Evolutionary conservation across 2,797 vertebrate genomes (phyloP).

Genomic region (Lacerta viridis): DNA sequence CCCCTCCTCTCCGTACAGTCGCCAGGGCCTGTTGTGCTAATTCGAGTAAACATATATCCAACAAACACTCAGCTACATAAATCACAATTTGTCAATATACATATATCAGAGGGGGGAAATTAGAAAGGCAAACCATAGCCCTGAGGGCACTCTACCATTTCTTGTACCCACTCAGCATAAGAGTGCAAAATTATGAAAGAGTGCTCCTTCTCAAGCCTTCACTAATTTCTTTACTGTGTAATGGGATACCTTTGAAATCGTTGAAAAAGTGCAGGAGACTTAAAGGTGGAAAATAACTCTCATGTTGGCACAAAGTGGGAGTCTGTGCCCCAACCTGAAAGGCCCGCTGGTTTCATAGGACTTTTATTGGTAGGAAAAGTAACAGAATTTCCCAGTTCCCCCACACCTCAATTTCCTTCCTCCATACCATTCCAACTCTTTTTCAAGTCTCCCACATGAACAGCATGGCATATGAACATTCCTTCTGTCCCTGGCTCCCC

Average conservation of each 20-base stretch:
- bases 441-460: conserved; percentile 30
- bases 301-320: conserved; percentile 26
- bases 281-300: conserved; percentile 40
- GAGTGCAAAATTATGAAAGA: conserved; percentile 4
- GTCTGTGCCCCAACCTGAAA: conserved; percentile 44
- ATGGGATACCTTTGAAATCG: conserved; percentile 39
- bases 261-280: conserved; percentile 48
- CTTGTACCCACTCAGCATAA: not conserved
- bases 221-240: not conserved
- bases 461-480: conserved; percentile 11
- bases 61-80: not conserved
- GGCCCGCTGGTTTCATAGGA: conserved; percentile 43
- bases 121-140: conserved; percentile 1
- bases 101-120: not conserved
- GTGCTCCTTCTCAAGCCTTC: not conserved
- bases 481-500: conserved; percentile 24
- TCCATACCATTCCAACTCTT: conserved; percentile 24
- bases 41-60: not conserved
- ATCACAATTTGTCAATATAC: conserved; percentile 21
- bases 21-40: not conserved
- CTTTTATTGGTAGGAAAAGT: conserved; percentile 46
- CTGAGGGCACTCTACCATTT: not conserved
- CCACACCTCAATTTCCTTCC: conserved; percentile 44
- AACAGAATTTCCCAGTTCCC: conserved; percentile 44
- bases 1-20: not conserved